Evolutionary conservation across 2,888 invertebrate species (phyloP), one percentile per base, ranked within the genome.

Genomic region (Pterostichus niger): DNA sequence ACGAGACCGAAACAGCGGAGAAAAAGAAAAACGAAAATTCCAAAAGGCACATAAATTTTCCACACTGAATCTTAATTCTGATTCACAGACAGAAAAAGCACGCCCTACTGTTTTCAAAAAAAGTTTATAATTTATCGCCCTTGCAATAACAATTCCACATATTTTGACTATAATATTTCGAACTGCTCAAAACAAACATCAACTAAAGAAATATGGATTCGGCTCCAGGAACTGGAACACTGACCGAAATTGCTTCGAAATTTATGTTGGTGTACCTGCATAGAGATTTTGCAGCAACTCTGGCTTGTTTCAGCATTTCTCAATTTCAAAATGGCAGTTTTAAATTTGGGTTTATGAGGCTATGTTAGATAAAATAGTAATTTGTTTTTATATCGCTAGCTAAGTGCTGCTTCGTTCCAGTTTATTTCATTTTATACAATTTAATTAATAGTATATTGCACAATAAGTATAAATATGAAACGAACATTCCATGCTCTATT

Each of bases 1-100:
- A 64, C 40, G 64, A 40, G 64, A 64, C 59, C 59, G 49, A 49
- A 71, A 71, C 52, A 49, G 52, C 49, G 31, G 75, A 33, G 33
- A 33, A 75, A 52, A 64, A 75, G 52, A 75, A 75, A 73, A 52
- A 52, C 49, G 52, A 52, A 75, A 71, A 71, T 46, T 75, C 49
- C 52, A 31, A 52, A 75, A 75, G 35, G 75, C 75, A 75, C 52
- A 75, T 75, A 75, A 75, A 75, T 75, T 52, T 75, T 24, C 52
- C 49, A 31, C 75, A 75, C 52, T 52, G 75, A 71, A 75, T 75
- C 75, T 54, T 75, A 75, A 75, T 75, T 75, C 75, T 75, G 52
- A 52, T 52, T 75, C 52, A 49, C 24, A 75, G 52, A 54, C 52
- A 54, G 49, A 52, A 52, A 73, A 52, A 54, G 75, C 49, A 75